Conservation (phyloP, 2,113 vertebrate species). For the Upupa epops region DNA sequence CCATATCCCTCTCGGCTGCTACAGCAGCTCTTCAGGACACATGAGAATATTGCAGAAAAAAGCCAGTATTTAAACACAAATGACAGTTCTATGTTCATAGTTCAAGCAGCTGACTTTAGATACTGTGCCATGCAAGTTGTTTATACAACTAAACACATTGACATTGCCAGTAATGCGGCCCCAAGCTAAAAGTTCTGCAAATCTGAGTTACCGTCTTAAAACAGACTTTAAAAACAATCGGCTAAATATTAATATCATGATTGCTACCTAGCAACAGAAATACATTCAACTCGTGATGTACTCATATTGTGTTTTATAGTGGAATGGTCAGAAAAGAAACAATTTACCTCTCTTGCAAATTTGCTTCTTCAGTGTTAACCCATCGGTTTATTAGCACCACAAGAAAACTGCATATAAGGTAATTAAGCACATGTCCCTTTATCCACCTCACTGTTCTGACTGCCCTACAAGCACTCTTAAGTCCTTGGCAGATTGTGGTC, state of each 20-base stretch:
- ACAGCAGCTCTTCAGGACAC: neutral
- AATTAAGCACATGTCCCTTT: accelerated
- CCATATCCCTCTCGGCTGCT: neutral
- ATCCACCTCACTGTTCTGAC: neutral
- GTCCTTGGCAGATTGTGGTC: neutral
- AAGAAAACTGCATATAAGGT: neutral
- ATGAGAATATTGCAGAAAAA: accelerated
- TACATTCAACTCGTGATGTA: too few species aligned
- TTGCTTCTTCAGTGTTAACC: neutral
- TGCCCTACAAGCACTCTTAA: accelerated
- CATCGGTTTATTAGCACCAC: neutral
- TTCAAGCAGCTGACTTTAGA: neutral
- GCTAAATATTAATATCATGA: neutral
- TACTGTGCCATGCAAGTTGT: neutral
- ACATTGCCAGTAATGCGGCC: neutral
- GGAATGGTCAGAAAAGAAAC: neutral
- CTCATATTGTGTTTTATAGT: neutral
- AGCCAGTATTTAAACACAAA: neutral
- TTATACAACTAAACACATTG: neutral
- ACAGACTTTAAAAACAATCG: neutral
- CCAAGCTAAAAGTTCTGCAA: neutral
- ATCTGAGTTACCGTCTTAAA: neutral
- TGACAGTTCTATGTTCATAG: neutral
- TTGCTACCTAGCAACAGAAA: neutral
- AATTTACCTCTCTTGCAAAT: neutral